Conservation (phyloP, 2,113 vertebrate genomes). For the Donacobius atricapilla region DNA sequence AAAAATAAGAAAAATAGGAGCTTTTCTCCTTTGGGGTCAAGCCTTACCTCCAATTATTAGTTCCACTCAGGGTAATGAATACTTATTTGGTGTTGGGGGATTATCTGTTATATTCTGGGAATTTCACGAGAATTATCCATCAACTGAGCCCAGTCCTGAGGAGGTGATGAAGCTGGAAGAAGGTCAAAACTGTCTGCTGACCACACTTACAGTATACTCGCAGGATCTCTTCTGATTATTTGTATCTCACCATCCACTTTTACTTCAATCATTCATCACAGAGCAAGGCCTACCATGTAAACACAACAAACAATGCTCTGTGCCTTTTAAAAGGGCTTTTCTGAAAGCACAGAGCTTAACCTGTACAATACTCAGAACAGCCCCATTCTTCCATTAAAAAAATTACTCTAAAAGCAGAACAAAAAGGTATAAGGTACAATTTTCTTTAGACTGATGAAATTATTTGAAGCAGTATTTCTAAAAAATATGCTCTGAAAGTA, state of each 20-base stretch:
- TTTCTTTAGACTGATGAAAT: not conserved
- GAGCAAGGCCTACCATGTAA: not conserved
- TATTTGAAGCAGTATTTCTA: not conserved
- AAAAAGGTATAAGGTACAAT: not conserved
- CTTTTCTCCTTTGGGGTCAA: not conserved
- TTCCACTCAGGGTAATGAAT: not conserved
- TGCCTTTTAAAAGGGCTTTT: not conserved
- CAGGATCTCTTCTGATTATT: not conserved
- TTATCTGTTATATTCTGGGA: not conserved
- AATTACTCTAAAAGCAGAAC: not conserved
- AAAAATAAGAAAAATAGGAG: not conserved
- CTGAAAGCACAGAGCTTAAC: not conserved
- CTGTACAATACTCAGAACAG: not conserved
- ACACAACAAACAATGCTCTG: not conserved
- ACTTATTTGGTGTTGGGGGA: not conserved
- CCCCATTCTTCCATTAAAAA: not conserved
- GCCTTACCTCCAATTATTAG: not conserved
- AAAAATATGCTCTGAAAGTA: not conserved
- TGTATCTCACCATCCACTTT: not conserved
- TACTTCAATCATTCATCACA: not conserved
- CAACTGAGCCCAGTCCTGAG: not conserved
- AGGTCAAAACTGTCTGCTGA: not conserved
- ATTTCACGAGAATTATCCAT: not conserved
- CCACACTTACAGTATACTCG: not conserved
- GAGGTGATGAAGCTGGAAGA: not conserved